phyloP scores from a whole-genome alignment of 2,797 vertebrate genomes.

The Sparidentex hasta region DNA sequence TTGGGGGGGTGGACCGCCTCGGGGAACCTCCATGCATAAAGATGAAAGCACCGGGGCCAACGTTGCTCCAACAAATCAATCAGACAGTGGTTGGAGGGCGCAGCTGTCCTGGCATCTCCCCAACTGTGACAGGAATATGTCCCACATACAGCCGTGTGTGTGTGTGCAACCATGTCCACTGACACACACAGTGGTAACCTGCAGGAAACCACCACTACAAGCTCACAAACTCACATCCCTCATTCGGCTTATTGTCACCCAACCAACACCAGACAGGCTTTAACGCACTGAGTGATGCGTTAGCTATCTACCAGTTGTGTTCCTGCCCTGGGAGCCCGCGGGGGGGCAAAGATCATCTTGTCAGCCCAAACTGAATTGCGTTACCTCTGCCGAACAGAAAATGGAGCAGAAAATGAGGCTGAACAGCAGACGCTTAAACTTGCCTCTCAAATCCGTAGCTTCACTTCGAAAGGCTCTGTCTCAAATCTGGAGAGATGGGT shows the following conservation, averaged over 20 bases:
- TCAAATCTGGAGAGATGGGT: conserved; percentile 70
- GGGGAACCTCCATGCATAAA: conserved; percentile 70
- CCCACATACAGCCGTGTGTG: conserved; percentile 38
- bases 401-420: conserved; percentile 50
- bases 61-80: conserved; percentile 73
- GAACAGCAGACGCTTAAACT: conserved; percentile 42
- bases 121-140: conserved; percentile 63
- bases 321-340: background rate
- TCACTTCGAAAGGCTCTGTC: conserved; percentile 59
- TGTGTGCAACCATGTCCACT: conserved; percentile 16
- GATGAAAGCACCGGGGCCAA: conserved; percentile 69
- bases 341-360: conserved; percentile 1
- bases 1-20: conserved; percentile 28
- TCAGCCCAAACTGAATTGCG: background rate
- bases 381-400: conserved; percentile 40
- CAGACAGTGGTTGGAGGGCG: conserved; percentile 70
- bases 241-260: conserved; percentile 1
- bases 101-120: conserved; percentile 56
- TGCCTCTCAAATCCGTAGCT: conserved; percentile 61
- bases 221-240: background rate
- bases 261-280: background rate
- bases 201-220: background rate
- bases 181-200: conserved; percentile 15
- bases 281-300: background rate
- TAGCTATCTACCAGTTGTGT: background rate